Conservation (phyloP, 2,888 invertebrate species). For the Emesis russula region DNA sequence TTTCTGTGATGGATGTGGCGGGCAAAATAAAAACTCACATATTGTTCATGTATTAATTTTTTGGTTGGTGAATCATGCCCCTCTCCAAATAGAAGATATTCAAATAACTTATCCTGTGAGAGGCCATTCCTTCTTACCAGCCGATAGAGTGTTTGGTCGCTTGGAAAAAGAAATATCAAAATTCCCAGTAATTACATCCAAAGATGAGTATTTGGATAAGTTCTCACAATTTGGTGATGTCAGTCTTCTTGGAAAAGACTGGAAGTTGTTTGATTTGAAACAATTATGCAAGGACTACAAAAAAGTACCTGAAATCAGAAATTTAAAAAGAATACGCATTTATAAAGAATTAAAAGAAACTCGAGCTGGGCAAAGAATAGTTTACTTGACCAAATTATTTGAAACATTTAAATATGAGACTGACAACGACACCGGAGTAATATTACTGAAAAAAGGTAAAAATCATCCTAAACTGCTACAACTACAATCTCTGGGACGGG, state of each 20-base stretch:
- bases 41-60: too few relatives aligned
- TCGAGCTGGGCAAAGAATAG: constrained; percentile 36
- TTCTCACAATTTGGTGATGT: constrained; percentile 32
- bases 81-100: too few relatives aligned
- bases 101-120: too few relatives aligned
- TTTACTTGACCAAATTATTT: not conserved
- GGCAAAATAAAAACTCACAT: too few relatives aligned
- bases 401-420: not conserved
- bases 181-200: constrained; percentile 50
- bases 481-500: constrained; percentile 47
- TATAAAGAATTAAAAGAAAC: constrained; percentile 54
- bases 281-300: not conserved
- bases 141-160: too few relatives aligned
- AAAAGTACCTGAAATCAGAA: constrained; percentile 34
- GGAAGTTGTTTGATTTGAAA: constrained; percentile 31
- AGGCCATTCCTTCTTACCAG: too few relatives aligned
- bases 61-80: too few relatives aligned
- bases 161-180: constrained; percentile 59
- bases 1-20: too few relatives aligned
- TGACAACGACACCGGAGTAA: not conserved
- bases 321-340: constrained; percentile 51
- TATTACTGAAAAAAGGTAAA: constrained; percentile 19
- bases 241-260: constrained; percentile 29
- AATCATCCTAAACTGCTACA: constrained; percentile 44
- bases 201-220: constrained; percentile 42